These are phyloP conservation scores for Pelochelys cantorii DNA, from an alignment of 2,797 vertebrate species.

Conservation along the genomic window DNA sequence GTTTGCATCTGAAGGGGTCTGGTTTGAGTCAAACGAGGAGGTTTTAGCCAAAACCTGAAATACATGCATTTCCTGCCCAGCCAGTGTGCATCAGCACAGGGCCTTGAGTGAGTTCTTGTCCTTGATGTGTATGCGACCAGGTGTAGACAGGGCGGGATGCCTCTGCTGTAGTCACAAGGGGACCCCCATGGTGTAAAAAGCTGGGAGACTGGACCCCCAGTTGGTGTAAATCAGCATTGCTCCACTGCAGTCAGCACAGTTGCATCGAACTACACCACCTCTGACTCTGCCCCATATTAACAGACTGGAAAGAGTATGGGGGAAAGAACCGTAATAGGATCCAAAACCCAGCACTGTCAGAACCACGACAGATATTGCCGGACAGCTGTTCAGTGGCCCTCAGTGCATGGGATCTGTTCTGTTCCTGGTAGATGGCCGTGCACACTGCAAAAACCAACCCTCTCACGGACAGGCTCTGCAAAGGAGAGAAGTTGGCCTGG, in stretches of 20 bases:
- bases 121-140: background rate
- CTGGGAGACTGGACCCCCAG: background rate
- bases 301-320: background rate
- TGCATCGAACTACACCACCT: background rate
- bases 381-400: background rate
- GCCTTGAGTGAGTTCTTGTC: background rate
- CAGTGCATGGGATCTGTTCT: background rate
- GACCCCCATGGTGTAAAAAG: background rate
- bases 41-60: background rate
- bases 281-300: background rate
- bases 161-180: background rate
- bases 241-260: background rate
- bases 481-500: background rate
- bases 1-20: background rate
- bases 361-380: background rate
- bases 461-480: fast-evolving
- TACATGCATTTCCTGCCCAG: background rate
- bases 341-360: background rate
- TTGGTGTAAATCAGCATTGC: background rate
- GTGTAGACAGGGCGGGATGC: background rate
- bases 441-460: background rate
- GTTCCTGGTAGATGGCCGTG: background rate
- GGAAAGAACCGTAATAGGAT: background rate
- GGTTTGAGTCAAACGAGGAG: background rate
- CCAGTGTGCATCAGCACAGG: background rate